Base-by-base conservation (phyloP, 1,140 invertebrate genomes). In the Conopomorpha cramerella region DNA sequence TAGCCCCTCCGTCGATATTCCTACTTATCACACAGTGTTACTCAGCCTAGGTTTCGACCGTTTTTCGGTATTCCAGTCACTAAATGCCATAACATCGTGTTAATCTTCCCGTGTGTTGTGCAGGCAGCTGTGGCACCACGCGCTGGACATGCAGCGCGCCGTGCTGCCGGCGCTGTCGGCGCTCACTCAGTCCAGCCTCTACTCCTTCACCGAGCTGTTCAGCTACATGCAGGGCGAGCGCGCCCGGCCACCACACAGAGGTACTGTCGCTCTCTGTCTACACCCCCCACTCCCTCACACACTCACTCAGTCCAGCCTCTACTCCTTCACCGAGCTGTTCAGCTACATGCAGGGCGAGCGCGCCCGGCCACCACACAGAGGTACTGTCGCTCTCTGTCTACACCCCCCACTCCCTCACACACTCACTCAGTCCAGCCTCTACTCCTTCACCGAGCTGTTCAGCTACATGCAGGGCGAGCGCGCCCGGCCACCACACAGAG, bases 191-290 rank as follows among this genome's bases (percentile, higher is more conserved):
- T 93, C 90, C 56, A 92, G 90, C 39, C 82, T 97, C 14, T 87
- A 95, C 55, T 94, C 92, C 46, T 97, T 98, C 71, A 93, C 92
- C 1, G 94, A 98, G 78, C 80, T 98, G 1, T 98, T 98, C 76
- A 91, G 89, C 36, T 96, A 93, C 62, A 96, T 97, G 92, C 87
- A 94, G 60, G 87, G 84, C 8, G 90, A 86, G 66, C 83, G 88
- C 42, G 62, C 79, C 27, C 82, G 87, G 0, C 82, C 85, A 39
- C 82, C 87, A 36, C 80, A 83, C 12, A 82, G 81, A 16, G 80
- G 87, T 78, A 35, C n/a, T n/a, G n/a, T n/a, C 93, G 2, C 93
- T 96, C 87, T 97, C 94, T 8, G 93, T 96, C 71, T 93, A 90
- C 56, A 92, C 90, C 39, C 82, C 97, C 14, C 87, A 95, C 55